These are phyloP conservation scores for Sisor rabdophorus DNA, from an alignment of 2,113 vertebrate species.

Conservation along the genomic window DNA sequence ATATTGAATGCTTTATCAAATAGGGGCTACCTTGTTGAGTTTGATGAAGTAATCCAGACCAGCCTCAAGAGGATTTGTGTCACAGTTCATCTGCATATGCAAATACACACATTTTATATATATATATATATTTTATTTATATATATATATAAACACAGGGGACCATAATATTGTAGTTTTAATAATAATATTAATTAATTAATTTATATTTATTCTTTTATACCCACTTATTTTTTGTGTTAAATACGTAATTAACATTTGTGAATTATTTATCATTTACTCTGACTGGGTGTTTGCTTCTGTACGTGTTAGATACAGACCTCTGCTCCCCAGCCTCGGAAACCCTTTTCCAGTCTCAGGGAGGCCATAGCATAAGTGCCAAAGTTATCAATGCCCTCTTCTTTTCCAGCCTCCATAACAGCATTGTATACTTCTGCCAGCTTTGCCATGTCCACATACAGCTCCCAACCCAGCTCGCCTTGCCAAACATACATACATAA, in stretches of 20 bases:
- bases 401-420: conserved; percentile 86
- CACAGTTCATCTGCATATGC: conserved; percentile 89
- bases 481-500: conserved; percentile 42
- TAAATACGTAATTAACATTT: background rate
- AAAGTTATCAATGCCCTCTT: conserved; percentile 89
- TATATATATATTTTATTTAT: too few relatives aligned
- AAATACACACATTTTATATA: conserved; percentile 16
- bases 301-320: conserved; percentile 59
- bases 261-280: background rate
- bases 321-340: conserved; percentile 96
- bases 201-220: too few relatives aligned
- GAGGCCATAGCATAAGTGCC: conserved; percentile 87
- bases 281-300: conserved; percentile 6
- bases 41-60: conserved; percentile 92
- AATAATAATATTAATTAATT: background rate
- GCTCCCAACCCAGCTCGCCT: conserved; percentile 97
- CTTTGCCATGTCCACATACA: conserved; percentile 82
- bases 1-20: background rate
- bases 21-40: conserved; percentile 82
- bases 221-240: too few relatives aligned
- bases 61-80: conserved; percentile 94
- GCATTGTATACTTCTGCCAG: conserved; percentile 74
- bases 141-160: conserved; percentile 41
- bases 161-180: background rate
- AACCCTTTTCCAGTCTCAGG: conserved; percentile 91